Base-by-base conservation (phyloP, 1,140 invertebrate genomes). In the Drosophila gunungcola region DNA sequence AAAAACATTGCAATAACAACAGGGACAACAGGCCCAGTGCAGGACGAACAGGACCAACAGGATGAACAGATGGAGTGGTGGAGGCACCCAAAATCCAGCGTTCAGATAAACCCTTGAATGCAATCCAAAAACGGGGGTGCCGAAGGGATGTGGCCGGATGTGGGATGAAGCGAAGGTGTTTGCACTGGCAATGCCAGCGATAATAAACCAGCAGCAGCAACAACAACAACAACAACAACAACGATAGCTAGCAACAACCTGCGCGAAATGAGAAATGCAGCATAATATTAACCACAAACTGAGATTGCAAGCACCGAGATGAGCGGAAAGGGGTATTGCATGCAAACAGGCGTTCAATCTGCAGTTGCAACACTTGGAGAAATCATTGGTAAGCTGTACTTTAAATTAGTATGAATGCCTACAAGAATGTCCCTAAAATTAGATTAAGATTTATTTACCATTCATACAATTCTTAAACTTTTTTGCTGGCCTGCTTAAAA, bases 1-100 rank as follows among this genome's bases (percentile, higher is more conserved):
- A 89, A 89, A 89, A 89, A 89, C 84, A 89, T 80, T 89, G 83
- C 84, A 78, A 86, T 86, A 88, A 79, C 83, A 86, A 86, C 83
- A 67, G 55, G 61, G 45, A 56, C 72, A 52, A 36, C 49, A 36
- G 70, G 56, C 38, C 48, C 45, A 57, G 42, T 41, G 25, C 49
- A 32, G 38, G 45, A 11, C 12, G 25, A 56, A 12, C 58, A 21
- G 51, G 34, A 61, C 41, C 1, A 29, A 29, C 27, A 29, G 51
- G 51, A 49, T 13, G 12, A 3, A 41, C n/a, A 11, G 13, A 12
- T 55, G 21, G 13, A 3, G 1, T 13, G 16, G 45, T 34, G 34
- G 27, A 25, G 42, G 58, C 65, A 73, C 51, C 80, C 83, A 79
- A 83, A 86, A 83, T 77, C 83, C 83, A 79, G 82, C 82, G 76